These are phyloP conservation scores for Volucella zonaria DNA, from an alignment of 2,888 invertebrate species.

Conservation along the genomic window DNA sequence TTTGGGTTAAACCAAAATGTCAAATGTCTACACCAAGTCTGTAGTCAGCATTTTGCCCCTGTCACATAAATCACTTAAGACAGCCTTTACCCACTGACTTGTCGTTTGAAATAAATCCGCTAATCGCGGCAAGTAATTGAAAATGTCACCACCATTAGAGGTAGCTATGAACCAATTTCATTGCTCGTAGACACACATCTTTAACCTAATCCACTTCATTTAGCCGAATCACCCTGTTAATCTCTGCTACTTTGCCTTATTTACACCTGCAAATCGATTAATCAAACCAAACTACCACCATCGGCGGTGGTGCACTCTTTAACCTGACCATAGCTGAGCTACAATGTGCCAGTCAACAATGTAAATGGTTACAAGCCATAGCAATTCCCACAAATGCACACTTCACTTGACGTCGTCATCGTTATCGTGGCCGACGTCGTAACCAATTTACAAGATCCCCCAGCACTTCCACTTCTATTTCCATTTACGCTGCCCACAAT, in stretches of 20 bases:
- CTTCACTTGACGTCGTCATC: slow-evolving; percentile 5
- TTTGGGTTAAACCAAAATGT: not conserved
- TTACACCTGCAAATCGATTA: slow-evolving; percentile 52
- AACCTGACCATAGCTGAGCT: not conserved
- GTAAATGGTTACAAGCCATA: slow-evolving; percentile 46
- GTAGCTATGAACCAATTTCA: slow-evolving; percentile 50
- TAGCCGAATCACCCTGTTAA: slow-evolving; percentile 35
- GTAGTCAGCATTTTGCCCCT: not conserved
- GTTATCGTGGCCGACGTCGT: not conserved
- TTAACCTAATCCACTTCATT: slow-evolving; percentile 51
- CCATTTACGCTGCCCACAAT: too few species aligned
- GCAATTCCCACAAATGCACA: slow-evolving; percentile 50
- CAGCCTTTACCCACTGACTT: not conserved
- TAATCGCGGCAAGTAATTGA: slow-evolving; percentile 28
- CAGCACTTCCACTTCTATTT: not conserved
- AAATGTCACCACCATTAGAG: slow-evolving; percentile 49
- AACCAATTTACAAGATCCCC: slow-evolving; percentile 1
- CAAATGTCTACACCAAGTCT: not conserved
- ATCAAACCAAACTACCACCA: slow-evolving; percentile 32
- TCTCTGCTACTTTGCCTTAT: slow-evolving; percentile 9
- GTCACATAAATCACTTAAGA: slow-evolving; percentile 23
- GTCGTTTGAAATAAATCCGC: slow-evolving; percentile 16
- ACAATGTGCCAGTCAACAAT: not conserved
- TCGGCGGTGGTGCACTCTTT: slow-evolving; percentile 4
- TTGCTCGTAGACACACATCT: slow-evolving; percentile 51